phyloP scores from a whole-genome alignment of 2,888 invertebrate genomes.

The Ophioninae sp. region DNA sequence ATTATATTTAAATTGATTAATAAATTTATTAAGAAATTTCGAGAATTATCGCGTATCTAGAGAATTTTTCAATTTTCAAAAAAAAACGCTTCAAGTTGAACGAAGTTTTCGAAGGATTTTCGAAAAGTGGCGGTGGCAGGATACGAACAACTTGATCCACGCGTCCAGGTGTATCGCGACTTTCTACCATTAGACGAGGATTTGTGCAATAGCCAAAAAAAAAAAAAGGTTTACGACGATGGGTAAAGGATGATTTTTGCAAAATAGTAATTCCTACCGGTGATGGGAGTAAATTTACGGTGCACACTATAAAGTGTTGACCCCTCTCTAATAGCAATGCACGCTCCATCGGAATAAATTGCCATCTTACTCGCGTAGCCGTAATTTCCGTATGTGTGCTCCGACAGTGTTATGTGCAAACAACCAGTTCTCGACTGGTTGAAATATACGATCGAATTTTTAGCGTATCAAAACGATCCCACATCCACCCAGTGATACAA shows the following conservation, averaged over 20 bases:
- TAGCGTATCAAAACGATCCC: background rate
- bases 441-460: background rate
- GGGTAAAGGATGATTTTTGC: background rate
- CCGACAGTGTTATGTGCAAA: background rate
- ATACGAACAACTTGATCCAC: background rate
- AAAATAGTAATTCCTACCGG: background rate
- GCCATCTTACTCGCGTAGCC: background rate
- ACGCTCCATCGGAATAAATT: background rate
- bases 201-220: background rate
- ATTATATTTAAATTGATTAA: background rate
- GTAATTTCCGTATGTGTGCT: background rate
- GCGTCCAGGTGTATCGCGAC: background rate
- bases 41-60: background rate
- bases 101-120: background rate
- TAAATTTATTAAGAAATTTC: background rate
- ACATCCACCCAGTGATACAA: background rate
- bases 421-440: constrained; percentile 4
- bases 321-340: constrained; percentile 2
- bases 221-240: background rate
- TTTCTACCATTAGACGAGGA: background rate
- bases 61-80: too few relatives aligned
- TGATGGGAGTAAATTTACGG: background rate
- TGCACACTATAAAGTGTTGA: background rate
- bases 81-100: background rate
- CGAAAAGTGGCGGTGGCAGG: background rate